Base-by-base conservation (phyloP, 2,113 vertebrate genomes). In the Salminus brasiliensis region DNA sequence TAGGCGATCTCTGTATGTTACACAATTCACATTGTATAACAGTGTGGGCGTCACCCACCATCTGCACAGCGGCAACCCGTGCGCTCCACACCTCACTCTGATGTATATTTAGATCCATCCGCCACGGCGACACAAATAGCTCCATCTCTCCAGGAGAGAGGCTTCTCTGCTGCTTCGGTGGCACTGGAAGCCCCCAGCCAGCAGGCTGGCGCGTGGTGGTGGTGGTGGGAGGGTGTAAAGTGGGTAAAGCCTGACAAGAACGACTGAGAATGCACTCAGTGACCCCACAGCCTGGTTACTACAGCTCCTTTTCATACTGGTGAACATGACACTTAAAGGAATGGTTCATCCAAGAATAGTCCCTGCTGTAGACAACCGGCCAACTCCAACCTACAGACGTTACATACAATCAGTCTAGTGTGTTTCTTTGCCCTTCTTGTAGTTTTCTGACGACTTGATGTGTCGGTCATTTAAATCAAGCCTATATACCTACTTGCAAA, bases 1-100 rank as follows among this genome's bases (percentile, higher is more conserved):
- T 52, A 71, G 72, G 72, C 55, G 41, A 74, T 78, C 67, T 80
- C 63, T 68, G 52, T 27, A n/a, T 36, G 66, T 75, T 79, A 79
- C 66, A 63, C 76, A 75, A 83, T 70, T 30, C 21, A 16, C 66
- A 83, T 75, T 83, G 76, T 70, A 71, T 75, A 83, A 79, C 52
- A 23, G 65, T 30, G 63, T 73, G 57, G 63, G 81, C 77, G 41
- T 67, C 72, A 45, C 63, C 72, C 63, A 79, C 65, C 72, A 43
- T 53, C 81, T 68, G 74, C 41, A 72, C 69, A 47, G 36, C 67
- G 49, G 32, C 43, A 45, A 63, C 29, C 74, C 60, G 43, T 79
- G 62, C 30, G 29, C 45, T 73, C 62, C 62, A 66, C 62, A 39
- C 34, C 62, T 66, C 34, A 9, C 78, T 72, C 69, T 79, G 68